A percentile compares a stretch with the other conserved stretches of the same genome.
These are phyloP conservation scores for Athrips mouffetella DNA, from an alignment of 2,888 invertebrate species.

Conservation along the genomic window DNA sequence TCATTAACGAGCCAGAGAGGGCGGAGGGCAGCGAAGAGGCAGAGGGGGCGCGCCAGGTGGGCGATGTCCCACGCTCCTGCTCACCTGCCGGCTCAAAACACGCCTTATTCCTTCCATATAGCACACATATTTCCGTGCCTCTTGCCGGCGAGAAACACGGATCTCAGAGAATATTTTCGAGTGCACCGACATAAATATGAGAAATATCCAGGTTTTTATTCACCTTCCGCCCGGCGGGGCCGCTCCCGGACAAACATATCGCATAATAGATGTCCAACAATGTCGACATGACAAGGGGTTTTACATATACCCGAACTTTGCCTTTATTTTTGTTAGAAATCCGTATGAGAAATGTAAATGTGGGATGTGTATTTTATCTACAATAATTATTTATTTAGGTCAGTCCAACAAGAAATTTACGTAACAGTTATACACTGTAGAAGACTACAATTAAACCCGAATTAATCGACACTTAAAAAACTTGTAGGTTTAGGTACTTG, in stretches of 20 bases:
- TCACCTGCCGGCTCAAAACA: slow-evolving; percentile 70
- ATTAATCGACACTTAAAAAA: too few species aligned
- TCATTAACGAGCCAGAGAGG: slow-evolving; percentile 85
- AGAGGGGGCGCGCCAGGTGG: slow-evolving; percentile 79
- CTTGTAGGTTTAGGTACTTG: too few species aligned
- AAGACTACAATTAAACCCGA: too few species aligned
- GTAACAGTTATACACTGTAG: too few species aligned
- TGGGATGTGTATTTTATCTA: slow-evolving; percentile 11
- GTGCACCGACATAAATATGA: slow-evolving; percentile 76
- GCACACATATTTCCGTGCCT: slow-evolving; percentile 54
- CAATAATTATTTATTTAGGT: slow-evolving; percentile 15
- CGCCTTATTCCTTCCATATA: slow-evolving; percentile 57
- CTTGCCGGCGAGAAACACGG: slow-evolving; percentile 40
- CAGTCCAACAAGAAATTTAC: slow-evolving; percentile 26
- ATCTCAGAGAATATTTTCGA: slow-evolving; percentile 71
- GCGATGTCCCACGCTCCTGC: slow-evolving; percentile 72
- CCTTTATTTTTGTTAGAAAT: slow-evolving; percentile 26
- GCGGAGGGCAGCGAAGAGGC: slow-evolving; percentile 79
- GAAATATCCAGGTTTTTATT: slow-evolving; percentile 73
- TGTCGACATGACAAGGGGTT: slow-evolving; percentile 59
- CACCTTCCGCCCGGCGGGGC: slow-evolving; percentile 50
- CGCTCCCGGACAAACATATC: slow-evolving; percentile 55
- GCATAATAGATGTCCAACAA: slow-evolving; percentile 65
- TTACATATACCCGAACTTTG: slow-evolving; percentile 32
- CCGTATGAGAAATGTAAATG: slow-evolving; percentile 13